These are phyloP conservation scores for Thecophora atra DNA, from an alignment of 2,888 invertebrate species.

Conservation along the genomic window DNA sequence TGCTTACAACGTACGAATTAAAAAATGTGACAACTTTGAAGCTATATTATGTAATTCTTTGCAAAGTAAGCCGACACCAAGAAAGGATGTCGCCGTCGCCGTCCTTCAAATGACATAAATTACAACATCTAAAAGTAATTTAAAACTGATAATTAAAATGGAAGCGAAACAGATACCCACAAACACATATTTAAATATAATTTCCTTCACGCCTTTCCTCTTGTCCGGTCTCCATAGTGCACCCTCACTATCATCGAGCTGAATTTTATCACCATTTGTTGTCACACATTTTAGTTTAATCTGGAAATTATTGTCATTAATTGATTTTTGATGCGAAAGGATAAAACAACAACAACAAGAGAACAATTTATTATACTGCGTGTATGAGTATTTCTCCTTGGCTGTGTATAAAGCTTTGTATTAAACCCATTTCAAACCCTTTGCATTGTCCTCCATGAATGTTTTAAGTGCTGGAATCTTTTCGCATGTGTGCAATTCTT, in stretches of 20 bases:
- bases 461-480: background rate
- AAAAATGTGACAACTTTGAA: too few species aligned
- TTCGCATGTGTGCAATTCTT: background rate
- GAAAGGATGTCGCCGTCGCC: too few species aligned
- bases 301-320: conserved; percentile 62
- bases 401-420: background rate
- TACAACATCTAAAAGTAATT: conserved; percentile 18
- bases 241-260: background rate
- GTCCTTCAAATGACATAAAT: conserved; percentile 9
- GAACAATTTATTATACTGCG: background rate
- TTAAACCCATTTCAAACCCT: conserved; percentile 15
- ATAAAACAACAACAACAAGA: conserved; percentile 19
- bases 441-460: background rate
- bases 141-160: conserved; percentile 28
- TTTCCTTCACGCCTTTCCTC: background rate
- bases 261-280: conserved; percentile 17
- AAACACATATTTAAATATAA: background rate
- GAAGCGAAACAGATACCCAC: background rate
- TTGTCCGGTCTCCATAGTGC: background rate
- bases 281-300: conserved; percentile 48
- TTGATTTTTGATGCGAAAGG: conserved; percentile 56
- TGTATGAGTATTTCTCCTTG: too few species aligned
- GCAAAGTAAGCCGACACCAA: too few species aligned
- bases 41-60: background rate
- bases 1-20: too few species aligned